Conservation (phyloP, 2,113 vertebrate genomes). For the Paraplagusia blochii region DNA sequence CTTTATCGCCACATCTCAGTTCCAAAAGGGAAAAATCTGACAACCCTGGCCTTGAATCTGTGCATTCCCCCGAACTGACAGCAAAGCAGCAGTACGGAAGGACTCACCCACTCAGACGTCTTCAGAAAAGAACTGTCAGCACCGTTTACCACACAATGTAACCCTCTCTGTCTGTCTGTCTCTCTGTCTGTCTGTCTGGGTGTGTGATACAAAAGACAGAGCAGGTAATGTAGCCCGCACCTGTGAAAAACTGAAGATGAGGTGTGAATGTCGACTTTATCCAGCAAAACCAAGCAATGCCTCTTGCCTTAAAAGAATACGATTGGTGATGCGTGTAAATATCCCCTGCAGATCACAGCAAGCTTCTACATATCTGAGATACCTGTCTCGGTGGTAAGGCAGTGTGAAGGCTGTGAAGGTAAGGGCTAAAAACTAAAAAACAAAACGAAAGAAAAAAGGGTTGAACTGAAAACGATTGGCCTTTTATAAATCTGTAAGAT, state of each 20-base stretch:
- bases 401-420: constrained; percentile 31
- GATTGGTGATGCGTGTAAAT: constrained; percentile 23
- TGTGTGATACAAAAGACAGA: constrained; percentile 2
- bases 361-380: constrained; percentile 9
- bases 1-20: constrained; percentile 33
- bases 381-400: constrained; percentile 2
- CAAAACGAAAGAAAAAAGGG: constrained; percentile 2
- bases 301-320: constrained; percentile 68
- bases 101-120: constrained; percentile 88
- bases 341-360: constrained; percentile 26
- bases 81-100: constrained; percentile 83
- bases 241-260: constrained; percentile 19
- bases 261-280: constrained; percentile 38
- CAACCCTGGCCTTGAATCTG: constrained; percentile 32
- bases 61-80: constrained; percentile 51
- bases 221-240: constrained; percentile 12
- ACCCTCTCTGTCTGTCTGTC: constrained; percentile 58
- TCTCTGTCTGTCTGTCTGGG: neutral
- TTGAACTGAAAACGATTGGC: constrained; percentile 18
- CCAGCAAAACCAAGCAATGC: constrained; percentile 57
- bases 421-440: neutral
- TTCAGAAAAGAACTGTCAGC: constrained; percentile 86
- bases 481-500: constrained; percentile 3
- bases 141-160: constrained; percentile 96
- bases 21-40: constrained; percentile 47